phyloP scores from a whole-genome alignment of 2,113 vertebrate species.

The Nothoprocta perdicaria region DNA sequence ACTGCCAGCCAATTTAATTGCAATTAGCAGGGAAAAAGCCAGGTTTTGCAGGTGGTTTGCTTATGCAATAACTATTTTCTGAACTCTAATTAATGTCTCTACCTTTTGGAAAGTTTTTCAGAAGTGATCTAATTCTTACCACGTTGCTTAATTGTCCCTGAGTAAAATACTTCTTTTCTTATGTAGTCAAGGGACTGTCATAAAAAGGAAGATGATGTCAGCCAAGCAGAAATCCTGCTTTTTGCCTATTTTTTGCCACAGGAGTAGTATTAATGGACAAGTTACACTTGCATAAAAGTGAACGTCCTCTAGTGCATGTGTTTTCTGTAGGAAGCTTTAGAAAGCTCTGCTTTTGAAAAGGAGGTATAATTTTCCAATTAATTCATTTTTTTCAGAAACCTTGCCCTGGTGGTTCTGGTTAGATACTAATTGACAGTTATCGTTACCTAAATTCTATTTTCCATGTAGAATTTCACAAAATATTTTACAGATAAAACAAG shows the following conservation, averaged over 20 bases:
- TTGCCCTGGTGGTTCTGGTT: neutral
- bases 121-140: neutral
- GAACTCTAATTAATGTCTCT: neutral
- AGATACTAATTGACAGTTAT: no score
- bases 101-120: neutral
- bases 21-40: constrained; percentile 54
- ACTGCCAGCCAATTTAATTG: constrained; percentile 34
- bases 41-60: neutral
- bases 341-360: neutral
- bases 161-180: neutral
- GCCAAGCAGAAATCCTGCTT: neutral
- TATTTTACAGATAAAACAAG: neutral
- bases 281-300: neutral
- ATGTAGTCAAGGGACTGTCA: rapidly evolving
- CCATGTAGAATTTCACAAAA: neutral
- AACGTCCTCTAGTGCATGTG: neutral
- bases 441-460: neutral
- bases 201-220: neutral
- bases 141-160: neutral
- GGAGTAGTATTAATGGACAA: neutral
- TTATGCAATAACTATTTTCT: neutral
- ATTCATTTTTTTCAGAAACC: neutral
- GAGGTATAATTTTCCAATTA: no score
- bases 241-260: neutral
- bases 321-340: neutral